Percentiles rank a stretch among this genome's conserved stretches.
Evolutionary conservation across 2,888 invertebrate species (phyloP).

Genomic region (Lymantria dispar): DNA sequence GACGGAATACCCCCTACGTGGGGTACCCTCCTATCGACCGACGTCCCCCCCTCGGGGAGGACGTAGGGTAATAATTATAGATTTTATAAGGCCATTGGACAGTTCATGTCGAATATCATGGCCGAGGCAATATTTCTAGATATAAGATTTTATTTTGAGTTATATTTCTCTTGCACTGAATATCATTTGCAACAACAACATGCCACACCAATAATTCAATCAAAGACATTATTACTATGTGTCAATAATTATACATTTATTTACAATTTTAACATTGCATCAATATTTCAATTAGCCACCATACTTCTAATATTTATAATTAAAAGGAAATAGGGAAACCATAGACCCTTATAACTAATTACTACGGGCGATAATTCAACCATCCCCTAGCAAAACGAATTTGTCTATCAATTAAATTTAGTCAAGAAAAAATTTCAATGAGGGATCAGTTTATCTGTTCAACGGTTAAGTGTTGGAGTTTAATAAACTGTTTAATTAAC

Average conservation of each 20-base stretch:
- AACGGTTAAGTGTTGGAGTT: conserved; percentile 76
- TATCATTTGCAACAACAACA: neutral
- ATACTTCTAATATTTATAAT: conserved; percentile 10
- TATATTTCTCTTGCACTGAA: neutral
- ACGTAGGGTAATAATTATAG: no score
- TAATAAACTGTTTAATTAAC: conserved; percentile 81
- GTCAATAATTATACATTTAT: neutral
- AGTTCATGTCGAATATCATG: no score
- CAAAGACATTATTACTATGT: no score
- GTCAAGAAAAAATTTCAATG: conserved; percentile 50
- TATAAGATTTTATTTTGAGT: no score
- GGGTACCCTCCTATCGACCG: no score
- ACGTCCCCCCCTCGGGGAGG: no score
- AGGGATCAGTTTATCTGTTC: conserved; percentile 53
- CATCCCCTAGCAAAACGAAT: conserved; percentile 64
- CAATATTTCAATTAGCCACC: neutral
- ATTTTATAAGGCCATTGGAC: no score
- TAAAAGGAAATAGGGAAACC: conserved; percentile 18
- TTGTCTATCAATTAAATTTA: conserved; percentile 67
- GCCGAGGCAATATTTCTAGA: no score
- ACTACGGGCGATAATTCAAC: conserved; percentile 38
- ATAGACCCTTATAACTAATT: conserved; percentile 21
- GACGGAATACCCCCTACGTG: no score
- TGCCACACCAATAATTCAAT: no score
- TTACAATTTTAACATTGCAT: neutral